Evolutionary conservation across 2,888 invertebrate genomes (phyloP), one percentile per base, ranked within the genome.

Genomic region (Microplitis deprimator): DNA sequence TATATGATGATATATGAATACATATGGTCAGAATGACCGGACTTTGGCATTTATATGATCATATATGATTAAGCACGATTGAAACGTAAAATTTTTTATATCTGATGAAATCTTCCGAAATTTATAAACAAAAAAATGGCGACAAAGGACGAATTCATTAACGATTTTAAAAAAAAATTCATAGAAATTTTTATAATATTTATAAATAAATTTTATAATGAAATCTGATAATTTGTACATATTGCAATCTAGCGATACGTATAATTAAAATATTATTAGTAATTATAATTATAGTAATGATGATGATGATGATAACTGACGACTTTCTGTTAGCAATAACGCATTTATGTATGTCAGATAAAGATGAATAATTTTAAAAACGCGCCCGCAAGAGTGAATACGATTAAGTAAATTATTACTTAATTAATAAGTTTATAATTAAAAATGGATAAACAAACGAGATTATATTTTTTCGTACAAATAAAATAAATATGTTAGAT

Each of bases 341-440:
- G 10, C 13, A 16, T 65, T 65, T 65, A 29, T 65, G 16, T 68
- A 10, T 41, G 10, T 65, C 50, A 50, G 5, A 50, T 13, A 50
- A 50, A 50, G 8, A 50, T 50, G 5, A 20, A 10, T 67, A 38
- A 41, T 50, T 50, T 50, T 50, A 13, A 50, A 50, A 8, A 39
- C 65, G 13, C 20, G 7, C 50, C 50, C 50, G 13, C 50, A 6
- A 13, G 39, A 39, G 68, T 39, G 68, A 68, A 40, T 16, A 40
- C 13, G 8, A 68, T 68, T 7, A 68, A 29, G 16, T 68, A 38
- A 40, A 40, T 68, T 68, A 68, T 68, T 40, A 40, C 68, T 68
- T 40, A 68, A 68, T 68, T 38, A n/a, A 68, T 68, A 68, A 40
- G 29, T 67, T 13, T 67, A 20, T 62, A 62, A 8, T 16, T 20